A percentile compares a stretch with the other conserved stretches of the same genome.
These are phyloP conservation scores for Athalia rosae DNA, from an alignment of 2,888 invertebrate genomes.

Conservation along the genomic window DNA sequence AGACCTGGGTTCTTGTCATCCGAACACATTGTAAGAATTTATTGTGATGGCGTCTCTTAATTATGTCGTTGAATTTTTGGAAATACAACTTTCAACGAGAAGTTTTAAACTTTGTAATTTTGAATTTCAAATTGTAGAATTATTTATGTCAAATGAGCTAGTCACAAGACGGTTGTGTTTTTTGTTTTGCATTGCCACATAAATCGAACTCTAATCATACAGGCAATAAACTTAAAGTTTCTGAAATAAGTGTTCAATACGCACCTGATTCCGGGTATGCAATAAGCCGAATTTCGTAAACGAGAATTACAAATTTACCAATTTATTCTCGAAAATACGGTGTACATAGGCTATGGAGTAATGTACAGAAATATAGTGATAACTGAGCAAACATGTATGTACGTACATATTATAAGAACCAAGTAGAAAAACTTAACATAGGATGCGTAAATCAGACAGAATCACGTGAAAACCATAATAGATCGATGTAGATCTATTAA, in stretches of 20 bases:
- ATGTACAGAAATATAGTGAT: constrained; percentile 5
- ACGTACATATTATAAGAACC: constrained; percentile 13
- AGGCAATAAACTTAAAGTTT: background rate
- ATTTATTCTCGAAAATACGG: background rate
- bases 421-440: background rate
- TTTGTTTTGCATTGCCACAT: background rate
- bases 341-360: background rate
- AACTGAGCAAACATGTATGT: background rate
- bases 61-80: background rate
- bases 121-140: constrained; percentile 4
- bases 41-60: background rate
- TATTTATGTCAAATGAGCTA: constrained; percentile 11
- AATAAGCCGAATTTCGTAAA: constrained; percentile 11
- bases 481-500: background rate
- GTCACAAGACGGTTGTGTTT: constrained; percentile 17
- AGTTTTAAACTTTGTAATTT: background rate
- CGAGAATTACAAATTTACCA: constrained; percentile 15
- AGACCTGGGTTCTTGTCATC: constrained; percentile 25
- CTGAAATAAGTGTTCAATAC: background rate
- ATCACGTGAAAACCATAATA: background rate
- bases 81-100: background rate
- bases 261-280: too few relatives aligned
- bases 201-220: background rate
- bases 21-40: constrained; percentile 41
- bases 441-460: background rate